Base-by-base conservation (phyloP, 1,140 invertebrate species). In the Anastrepha ludens region DNA sequence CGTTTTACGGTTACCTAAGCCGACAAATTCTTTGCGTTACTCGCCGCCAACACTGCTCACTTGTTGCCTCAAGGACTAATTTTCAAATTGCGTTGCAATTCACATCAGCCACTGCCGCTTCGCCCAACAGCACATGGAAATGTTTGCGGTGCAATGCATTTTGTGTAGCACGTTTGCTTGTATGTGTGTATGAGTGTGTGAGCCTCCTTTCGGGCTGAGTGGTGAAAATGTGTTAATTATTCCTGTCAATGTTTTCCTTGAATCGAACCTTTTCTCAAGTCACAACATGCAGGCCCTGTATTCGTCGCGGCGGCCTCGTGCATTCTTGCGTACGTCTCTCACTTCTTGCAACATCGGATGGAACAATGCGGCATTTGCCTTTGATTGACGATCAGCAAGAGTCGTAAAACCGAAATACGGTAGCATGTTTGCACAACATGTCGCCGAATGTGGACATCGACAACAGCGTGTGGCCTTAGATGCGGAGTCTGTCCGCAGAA, bases 391-490 rank as follows among this genome's bases (percentile, higher is more conserved):
- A 81, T 81, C 74, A 29, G 74, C 74, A 55, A 81, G 47, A 81
- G 74, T 81, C 74, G 74, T 88, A 88, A 88, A 88, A 85, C 47
- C 81, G 62, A 88, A 86, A 88, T 88, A 58, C 88, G 87, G 88
- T 88, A 88, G 88, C 88, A 87, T 88, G 88, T 88, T 88, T 88
- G 88, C 88, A 88, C 88, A 88, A 88, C 88, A 88, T 88, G 88
- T 88, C 88, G 88, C 88, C 88, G 62, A 86, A 88, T 87, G 86
- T 88, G 87, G 85, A 78, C 87, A 86, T 88, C 67, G 55, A n/a
- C 64, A 78, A 41, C 70, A 8, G 13, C 50, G n/a, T 29, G 29
- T 39, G 9, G 17, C 39, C 59, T 44, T 81, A 87, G 74, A 20
- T 55, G 7, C 47, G 47, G 15, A 55, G 44, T 29, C 44, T 3